Evolutionary conservation across 1,140 invertebrate genomes (phyloP), one percentile per base, ranked within the genome.

Genomic region (Brachionus koreanus): DNA sequence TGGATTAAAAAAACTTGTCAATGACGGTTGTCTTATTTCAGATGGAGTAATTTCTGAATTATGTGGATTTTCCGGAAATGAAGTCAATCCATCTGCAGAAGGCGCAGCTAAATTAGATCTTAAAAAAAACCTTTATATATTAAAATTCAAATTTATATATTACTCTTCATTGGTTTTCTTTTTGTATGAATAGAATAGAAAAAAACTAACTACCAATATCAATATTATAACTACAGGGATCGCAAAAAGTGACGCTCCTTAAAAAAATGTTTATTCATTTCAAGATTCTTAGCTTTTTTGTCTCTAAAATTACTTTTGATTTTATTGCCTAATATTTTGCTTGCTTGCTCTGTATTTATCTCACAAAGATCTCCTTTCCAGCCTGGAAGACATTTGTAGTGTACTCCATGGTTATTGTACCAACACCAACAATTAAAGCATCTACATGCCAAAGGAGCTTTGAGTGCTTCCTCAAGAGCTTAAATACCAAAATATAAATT

Each of bases 341-440:
- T 46, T 46, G 69, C 42, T 25, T 42, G 39, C 9, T 72, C 67
- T 0, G 67, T 19, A n/a, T 42, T 72, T 16, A 72, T 37, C 12
- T 72, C 67, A 16, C 69, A 74, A 3, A 74, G n/a, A 25, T 74
- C 69, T 12, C 69, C 69, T 74, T 74, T 35, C 69, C 69, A 74
- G 2, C 69, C 69, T 43, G 69, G 69, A n/a, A 43, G 69, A 74
- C 69, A 74, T 29, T 74, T 74, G 0, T 9, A 25, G 25, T 74
- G 69, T 46, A 74, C 69, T 12, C 69, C 69, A 74, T 74, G 69
- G 13, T 46, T 43, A 12, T 74, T 74, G 25, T 74, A 74, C 69
- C 69, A 74, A 74, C 69, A 74, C 69, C 69, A 74, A 74, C 69
- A 74, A 46, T 74, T 74, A 10, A 74, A 23, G n/a, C 69, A 74